phyloP scores from a whole-genome alignment of 2,113 vertebrate genomes.

The Lamprotornis superbus region DNA sequence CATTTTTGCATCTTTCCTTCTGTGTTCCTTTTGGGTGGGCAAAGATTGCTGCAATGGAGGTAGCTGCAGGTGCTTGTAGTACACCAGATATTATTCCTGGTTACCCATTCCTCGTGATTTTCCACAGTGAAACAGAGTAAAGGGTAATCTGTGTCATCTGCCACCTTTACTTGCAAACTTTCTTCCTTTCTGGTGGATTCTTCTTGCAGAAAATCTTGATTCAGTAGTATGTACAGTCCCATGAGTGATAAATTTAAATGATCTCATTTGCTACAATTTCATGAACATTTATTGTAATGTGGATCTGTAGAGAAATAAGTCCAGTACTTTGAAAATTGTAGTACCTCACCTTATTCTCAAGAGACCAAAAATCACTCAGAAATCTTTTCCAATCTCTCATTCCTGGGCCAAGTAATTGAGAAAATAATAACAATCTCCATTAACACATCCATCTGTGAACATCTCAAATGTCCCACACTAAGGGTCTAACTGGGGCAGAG shows the following conservation, averaged over 20 bases:
- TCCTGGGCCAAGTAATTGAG: neutral
- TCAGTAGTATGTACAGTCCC: neutral
- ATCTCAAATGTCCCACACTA: neutral
- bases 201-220: neutral
- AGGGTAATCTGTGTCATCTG: neutral
- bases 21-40: neutral
- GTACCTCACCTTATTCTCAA: neutral
- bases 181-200: neutral
- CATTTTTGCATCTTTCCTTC: neutral
- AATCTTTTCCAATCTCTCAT: neutral
- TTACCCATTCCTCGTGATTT: neutral
- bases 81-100: neutral
- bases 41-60: neutral
- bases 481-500: neutral
- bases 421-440: neutral
- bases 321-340: neutral
- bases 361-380: neutral
- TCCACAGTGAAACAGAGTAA: neutral
- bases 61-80: rapidly evolving
- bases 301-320: neutral
- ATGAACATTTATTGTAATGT: neutral
- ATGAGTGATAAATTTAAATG: neutral
- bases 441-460: neutral
- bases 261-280: neutral
- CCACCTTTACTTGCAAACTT: neutral